Conservation (phyloP, 2,797 vertebrate species). For the Chaetophractus vellerosus region DNA sequence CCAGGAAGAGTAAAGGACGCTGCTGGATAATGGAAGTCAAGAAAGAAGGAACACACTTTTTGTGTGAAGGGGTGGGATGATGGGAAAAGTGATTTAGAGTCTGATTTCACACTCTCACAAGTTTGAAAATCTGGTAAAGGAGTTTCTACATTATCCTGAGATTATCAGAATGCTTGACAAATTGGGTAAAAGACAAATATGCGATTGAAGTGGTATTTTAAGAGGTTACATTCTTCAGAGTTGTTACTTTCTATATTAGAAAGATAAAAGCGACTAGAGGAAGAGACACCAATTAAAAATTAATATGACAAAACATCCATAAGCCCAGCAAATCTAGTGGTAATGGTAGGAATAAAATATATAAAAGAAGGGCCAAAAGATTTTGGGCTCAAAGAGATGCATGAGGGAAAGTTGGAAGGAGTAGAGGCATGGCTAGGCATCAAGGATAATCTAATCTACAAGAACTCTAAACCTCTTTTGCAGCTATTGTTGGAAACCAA, state of each 20-base stretch:
- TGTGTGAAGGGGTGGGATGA: not conserved
- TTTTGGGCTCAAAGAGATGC: not conserved
- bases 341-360: not conserved
- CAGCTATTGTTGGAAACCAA: not conserved
- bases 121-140: not conserved
- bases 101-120: not conserved
- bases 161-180: not conserved
- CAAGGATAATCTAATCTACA: not conserved
- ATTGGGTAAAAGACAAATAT: not conserved
- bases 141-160: not conserved
- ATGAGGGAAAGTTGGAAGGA: not conserved
- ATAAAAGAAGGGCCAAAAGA: not conserved
- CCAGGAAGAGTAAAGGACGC: not conserved
- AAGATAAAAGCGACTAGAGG: not conserved
- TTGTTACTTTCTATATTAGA: not conserved
- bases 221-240: not conserved
- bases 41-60: not conserved
- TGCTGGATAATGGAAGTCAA: not conserved
- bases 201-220: slow-evolving; percentile 11
- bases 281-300: not conserved
- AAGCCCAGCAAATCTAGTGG: not conserved
- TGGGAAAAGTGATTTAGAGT: not conserved
- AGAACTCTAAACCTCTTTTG: not conserved
- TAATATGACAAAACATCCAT: not conserved
- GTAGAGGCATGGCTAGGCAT: not conserved